Evolutionary conservation across 2,888 invertebrate genomes (phyloP).

Genomic region (Cerceris ruficornis): DNA sequence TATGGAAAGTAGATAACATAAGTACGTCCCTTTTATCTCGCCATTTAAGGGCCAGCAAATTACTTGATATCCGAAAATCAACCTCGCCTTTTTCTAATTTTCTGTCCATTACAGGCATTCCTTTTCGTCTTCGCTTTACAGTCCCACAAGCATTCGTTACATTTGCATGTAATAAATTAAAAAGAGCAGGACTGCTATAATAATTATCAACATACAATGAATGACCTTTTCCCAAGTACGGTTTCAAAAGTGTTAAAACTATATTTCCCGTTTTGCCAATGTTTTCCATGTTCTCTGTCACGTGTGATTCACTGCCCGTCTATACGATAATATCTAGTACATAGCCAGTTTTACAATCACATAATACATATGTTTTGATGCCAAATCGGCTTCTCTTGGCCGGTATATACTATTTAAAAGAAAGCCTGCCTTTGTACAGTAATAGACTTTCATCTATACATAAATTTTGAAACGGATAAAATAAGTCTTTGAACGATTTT

Average conservation of each 20-base stretch:
- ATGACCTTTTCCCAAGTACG: slow-evolving; percentile 26
- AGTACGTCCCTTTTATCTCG: slow-evolving; percentile 34
- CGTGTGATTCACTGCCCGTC: slow-evolving; percentile 14
- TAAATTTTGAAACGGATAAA: slow-evolving; percentile 40
- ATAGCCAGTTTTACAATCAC: slow-evolving; percentile 26
- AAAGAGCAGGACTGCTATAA: slow-evolving; percentile 28
- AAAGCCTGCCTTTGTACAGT: slow-evolving; percentile 19
- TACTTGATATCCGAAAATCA: slow-evolving; percentile 17
- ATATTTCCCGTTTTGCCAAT: slow-evolving; percentile 36
- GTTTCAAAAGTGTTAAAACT: slow-evolving; percentile 28
- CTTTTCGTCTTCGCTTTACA: slow-evolving; percentile 26
- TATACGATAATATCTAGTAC: slow-evolving; percentile 16
- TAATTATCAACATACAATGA: slow-evolving; percentile 28
- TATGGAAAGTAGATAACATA: slow-evolving; percentile 35
- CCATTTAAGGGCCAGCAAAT: slow-evolving; percentile 40
- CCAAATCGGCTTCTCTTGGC: slow-evolving; percentile 29
- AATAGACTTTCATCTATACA: slow-evolving; percentile 28
- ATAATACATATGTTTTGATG: slow-evolving; percentile 32
- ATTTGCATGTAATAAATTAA: slow-evolving; percentile 27
- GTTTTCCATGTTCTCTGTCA: slow-evolving; percentile 11
- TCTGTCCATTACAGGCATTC: slow-evolving; percentile 28
- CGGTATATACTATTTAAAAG: slow-evolving; percentile 32
- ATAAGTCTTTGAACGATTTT: slow-evolving; percentile 28
- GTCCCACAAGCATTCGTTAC: slow-evolving; percentile 28
- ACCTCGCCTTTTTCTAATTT: slow-evolving; percentile 40